Conservation (phyloP, 2,888 invertebrate genomes). For the Andrena bucephala region DNA sequence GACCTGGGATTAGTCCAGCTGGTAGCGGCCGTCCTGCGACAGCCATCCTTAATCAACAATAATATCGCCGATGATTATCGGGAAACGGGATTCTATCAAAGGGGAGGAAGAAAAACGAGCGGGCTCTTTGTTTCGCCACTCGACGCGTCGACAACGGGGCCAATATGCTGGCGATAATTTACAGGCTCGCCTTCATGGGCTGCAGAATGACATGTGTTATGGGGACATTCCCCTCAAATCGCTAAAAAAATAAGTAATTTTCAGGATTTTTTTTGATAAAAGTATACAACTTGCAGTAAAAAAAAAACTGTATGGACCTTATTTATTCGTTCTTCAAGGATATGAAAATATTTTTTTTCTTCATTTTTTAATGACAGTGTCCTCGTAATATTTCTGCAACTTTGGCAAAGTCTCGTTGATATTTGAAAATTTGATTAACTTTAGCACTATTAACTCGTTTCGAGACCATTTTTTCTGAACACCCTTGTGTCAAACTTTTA, state of each 20-base stretch:
- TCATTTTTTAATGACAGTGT: no score
- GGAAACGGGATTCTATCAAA: slow-evolving; percentile 29
- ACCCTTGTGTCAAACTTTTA: neutral
- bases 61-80: slow-evolving; percentile 37
- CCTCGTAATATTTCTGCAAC: no score
- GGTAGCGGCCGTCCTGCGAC: slow-evolving; percentile 18
- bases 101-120: neutral
- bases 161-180: slow-evolving; percentile 30
- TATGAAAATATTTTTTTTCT: no score
- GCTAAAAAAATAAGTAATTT: no score
- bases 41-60: slow-evolving; percentile 42
- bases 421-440: slow-evolving; percentile 13
- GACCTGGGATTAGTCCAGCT: slow-evolving; percentile 53
- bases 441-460: neutral
- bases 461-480: neutral
- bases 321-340: no score
- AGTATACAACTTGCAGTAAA: no score
- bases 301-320: neutral
- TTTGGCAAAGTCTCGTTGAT: neutral
- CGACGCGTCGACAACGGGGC: neutral
- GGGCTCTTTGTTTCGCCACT: slow-evolving; percentile 21
- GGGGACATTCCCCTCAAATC: neutral
- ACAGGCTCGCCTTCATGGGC: slow-evolving; percentile 5
- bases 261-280: no score
- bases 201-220: slow-evolving; percentile 18